Evolutionary conservation across 2,797 vertebrate species (phyloP), one percentile per base, ranked within the genome.

Genomic region (Lagodon rhomboides): DNA sequence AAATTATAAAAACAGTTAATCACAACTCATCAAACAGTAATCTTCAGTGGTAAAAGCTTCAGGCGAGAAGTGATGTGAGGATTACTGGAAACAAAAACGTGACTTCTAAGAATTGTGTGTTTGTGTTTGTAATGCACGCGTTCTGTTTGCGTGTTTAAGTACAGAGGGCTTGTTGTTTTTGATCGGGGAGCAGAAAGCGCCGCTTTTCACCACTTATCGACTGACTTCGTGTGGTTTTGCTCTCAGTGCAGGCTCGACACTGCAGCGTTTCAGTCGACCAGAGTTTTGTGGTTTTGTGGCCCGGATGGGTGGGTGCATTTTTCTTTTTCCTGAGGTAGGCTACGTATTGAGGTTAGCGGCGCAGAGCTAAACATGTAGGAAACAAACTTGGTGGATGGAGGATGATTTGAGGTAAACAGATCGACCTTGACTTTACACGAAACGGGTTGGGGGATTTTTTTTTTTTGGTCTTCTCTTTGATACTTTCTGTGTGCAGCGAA

Each of bases 281-380:
- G 71, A 18, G 81, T 88, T 88, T 74, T 92, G 92, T 93, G 92
- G 93, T 90, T 94, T 92, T 90, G 86, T 92, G 92, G 89, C 88
- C 93, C 93, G 94, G 94, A 94, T 93, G 94, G 93, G 93, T 79
- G 93, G 91, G 82, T 89, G 87, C 85, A 30, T 82, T 81, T 87
- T 55, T 85, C 74, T 82, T 84, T 87, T 92, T 90, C 90, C 89
- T 92, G 92, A 89, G 83, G 81, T 79, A 90, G 82, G 80, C 59
- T 80, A 20, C 47, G 65, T 71, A 75, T 79, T 86, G 84, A 89
- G 82, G 85, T 92, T 86, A 86, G 84, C 70, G 61, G 77, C 83
- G 66, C 61, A 80, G 25, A 78, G 77, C 67, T 83, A 16, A 84
- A 89, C 61, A 77, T 68, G 44, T 51, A 90, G 83, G 83, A 90